Evolutionary conservation across 2,113 vertebrate genomes (phyloP), one percentile per base, ranked within the genome.

Genomic region (Melanotaenia duboulayi): DNA sequence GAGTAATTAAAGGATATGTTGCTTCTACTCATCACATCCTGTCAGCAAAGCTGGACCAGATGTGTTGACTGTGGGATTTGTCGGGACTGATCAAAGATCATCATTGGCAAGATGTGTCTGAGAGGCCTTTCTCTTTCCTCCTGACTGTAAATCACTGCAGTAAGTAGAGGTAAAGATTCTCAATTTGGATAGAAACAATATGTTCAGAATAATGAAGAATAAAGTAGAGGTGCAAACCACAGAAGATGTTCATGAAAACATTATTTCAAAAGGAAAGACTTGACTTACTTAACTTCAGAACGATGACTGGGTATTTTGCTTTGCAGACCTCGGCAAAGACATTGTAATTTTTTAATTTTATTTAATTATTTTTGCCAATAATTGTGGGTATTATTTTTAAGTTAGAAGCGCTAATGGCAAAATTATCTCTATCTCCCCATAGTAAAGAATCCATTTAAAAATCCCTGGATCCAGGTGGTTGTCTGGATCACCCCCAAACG

Each of bases 1-100:
- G 78, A 88, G 77, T 86, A 89, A 91, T 88, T 89, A 90, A 88
- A 90, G 88, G 88, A 91, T 83, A 77, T 82, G 70, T 58, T 54
- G 78, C 80, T 71, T 60, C 52, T 54, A 78, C 77, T 88, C 76
- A 83, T 89, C 86, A 84, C 72, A 76, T 83, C 82, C 85, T 84
- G 85, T 63, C 74, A 73, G 79, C 63, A 84, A 85, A 85, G 85
- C 71, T 62, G 61, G 65, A 89, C 83, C 87, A 90, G 87, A 93
- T 91, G 90, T 89, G 83, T 82, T 82, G 86, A 82, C 83, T 80
- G 57, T 83, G 86, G 85, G 84, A 84, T 87, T 71, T 72, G 39
- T 46, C 40, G 86, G 79, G 74, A 84, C 68, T 61, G 78, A 91
- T 92, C 85, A 88, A 87, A 87, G 87, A 79, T 82, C 67, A 85